Conservation (phyloP, 2,113 vertebrate genomes). For the Brachionichthys hirsutus region DNA sequence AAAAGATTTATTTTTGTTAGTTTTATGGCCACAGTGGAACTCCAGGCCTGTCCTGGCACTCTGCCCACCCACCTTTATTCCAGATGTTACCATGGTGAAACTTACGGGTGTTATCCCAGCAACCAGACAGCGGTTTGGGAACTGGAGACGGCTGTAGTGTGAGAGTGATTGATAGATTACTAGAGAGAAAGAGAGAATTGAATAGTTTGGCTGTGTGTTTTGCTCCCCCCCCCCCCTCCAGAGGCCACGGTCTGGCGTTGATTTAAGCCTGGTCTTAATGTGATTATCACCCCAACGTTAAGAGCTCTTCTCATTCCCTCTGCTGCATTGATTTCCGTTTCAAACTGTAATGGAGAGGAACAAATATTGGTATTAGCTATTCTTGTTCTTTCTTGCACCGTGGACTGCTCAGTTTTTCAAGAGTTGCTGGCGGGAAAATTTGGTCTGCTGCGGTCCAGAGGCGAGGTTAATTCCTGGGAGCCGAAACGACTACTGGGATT, state of each 20-base stretch:
- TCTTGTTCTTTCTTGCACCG: slow-evolving; percentile 48
- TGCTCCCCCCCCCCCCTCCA: slow-evolving; percentile 67
- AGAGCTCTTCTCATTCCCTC: slow-evolving; percentile 72
- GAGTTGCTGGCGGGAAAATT: slow-evolving; percentile 38
- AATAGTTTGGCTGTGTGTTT: slow-evolving; percentile 68
- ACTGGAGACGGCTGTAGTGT: slow-evolving; percentile 60
- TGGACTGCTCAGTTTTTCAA: slow-evolving; percentile 37
- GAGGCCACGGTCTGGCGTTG: slow-evolving; percentile 75
- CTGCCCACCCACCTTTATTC: slow-evolving; percentile 83
- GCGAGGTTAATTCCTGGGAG: slow-evolving; percentile 48
- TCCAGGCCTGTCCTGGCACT: slow-evolving; percentile 77
- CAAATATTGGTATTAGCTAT: slow-evolving; percentile 79
- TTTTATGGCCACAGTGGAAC: slow-evolving; percentile 77
- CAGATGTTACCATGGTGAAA: slow-evolving; percentile 85
- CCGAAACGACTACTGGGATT: slow-evolving; percentile 40
- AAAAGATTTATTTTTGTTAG: slow-evolving; percentile 82
- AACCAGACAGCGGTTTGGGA: slow-evolving; percentile 75
- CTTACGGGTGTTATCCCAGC: slow-evolving; percentile 80
- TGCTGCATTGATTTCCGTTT: slow-evolving; percentile 83
- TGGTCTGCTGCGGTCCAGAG: slow-evolving; percentile 44
- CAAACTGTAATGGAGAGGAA: slow-evolving; percentile 82
- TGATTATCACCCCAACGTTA: slow-evolving; percentile 71
- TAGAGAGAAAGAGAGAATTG: slow-evolving; percentile 54
- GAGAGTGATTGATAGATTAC: slow-evolving; percentile 67
- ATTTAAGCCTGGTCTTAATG: slow-evolving; percentile 77